A percentile compares a stretch with the other conserved stretches of the same genome.
These are phyloP conservation scores for Uropetala carovei DNA, from an alignment of 2,888 invertebrate species.

Conservation along the genomic window DNA sequence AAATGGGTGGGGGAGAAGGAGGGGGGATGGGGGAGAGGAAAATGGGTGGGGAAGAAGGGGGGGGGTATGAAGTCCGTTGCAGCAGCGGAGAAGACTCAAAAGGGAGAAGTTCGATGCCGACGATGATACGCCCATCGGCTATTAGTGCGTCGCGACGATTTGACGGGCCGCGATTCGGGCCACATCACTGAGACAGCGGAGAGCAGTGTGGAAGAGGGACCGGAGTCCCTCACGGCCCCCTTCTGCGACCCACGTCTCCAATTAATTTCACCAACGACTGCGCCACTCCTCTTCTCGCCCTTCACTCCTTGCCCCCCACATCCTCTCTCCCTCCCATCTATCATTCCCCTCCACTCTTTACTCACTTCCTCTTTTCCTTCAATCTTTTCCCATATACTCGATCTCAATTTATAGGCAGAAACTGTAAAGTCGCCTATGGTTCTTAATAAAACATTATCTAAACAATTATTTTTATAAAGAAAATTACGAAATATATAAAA, in stretches of 20 bases:
- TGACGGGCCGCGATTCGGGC: conserved; percentile 1
- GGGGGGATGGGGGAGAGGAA: background rate
- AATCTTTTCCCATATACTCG: too few species aligned
- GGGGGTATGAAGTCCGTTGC: background rate
- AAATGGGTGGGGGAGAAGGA: background rate
- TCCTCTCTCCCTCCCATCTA: background rate
- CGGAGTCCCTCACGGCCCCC: background rate
- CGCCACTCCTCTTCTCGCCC: too few species aligned
- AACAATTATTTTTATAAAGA: too few species aligned
- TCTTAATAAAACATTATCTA: too few species aligned
- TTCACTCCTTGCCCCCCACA: background rate
- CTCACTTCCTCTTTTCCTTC: background rate
- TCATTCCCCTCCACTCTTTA: background rate
- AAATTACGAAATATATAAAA: too few species aligned
- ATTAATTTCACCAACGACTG: conserved; percentile 34
- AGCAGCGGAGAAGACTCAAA: background rate
- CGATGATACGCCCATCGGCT: conserved; percentile 43
- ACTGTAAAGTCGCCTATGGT: too few species aligned
- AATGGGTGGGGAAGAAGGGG: background rate
- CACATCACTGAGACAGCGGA: conserved; percentile 26
- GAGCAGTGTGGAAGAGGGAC: conserved; percentile 27
- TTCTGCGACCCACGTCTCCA: conserved; percentile 41
- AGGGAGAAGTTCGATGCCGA: conserved; percentile 48
- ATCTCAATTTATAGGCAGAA: too few species aligned
- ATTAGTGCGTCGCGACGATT: conserved; percentile 36